phyloP scores from a whole-genome alignment of 2,113 vertebrate genomes.

The Apteryx mantelli region DNA sequence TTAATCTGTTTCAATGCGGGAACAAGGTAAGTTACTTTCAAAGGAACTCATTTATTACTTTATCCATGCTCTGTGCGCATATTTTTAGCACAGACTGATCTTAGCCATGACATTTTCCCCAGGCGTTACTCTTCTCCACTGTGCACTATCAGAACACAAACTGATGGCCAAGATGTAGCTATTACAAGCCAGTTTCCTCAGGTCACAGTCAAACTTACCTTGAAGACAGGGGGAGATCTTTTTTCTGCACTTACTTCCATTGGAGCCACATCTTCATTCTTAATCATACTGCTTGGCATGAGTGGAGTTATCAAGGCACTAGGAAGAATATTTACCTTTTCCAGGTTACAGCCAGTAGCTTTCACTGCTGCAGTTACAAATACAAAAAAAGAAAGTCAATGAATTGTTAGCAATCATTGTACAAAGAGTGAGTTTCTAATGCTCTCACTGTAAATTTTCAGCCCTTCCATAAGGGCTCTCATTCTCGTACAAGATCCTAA shows the following conservation, averaged over 20 bases:
- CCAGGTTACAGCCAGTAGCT: conserved; percentile 80
- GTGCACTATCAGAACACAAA: not conserved
- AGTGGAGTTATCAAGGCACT: conserved; percentile 87
- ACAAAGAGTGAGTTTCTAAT: not conserved
- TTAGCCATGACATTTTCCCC: not conserved
- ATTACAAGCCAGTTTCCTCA: not conserved
- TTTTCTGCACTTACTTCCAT: conserved; percentile 95
- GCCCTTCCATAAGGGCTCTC: not conserved
- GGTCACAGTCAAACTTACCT: conserved; percentile 70
- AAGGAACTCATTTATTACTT: not conserved
- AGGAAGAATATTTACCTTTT: conserved; percentile 84
- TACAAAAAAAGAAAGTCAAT: not conserved
- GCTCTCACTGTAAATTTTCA: not conserved
- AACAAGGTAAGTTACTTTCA: not conserved
- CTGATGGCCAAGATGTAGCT: not conserved
- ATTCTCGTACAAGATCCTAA: not conserved
- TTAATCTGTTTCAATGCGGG: not conserved
- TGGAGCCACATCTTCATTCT: conserved; percentile 93
- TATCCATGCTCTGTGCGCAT: rapidly evolving
- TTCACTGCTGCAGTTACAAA: conserved; percentile 78
- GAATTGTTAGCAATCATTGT: not conserved
- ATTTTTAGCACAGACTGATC: not conserved
- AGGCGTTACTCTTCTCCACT: not conserved
- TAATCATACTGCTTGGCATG: conserved; percentile 86
- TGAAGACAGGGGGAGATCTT: conserved; percentile 81